Percentiles rank a stretch among this genome's conserved stretches.
Conservation (phyloP, 2,888 invertebrate genomes). For the Charanyca ferruginea region DNA sequence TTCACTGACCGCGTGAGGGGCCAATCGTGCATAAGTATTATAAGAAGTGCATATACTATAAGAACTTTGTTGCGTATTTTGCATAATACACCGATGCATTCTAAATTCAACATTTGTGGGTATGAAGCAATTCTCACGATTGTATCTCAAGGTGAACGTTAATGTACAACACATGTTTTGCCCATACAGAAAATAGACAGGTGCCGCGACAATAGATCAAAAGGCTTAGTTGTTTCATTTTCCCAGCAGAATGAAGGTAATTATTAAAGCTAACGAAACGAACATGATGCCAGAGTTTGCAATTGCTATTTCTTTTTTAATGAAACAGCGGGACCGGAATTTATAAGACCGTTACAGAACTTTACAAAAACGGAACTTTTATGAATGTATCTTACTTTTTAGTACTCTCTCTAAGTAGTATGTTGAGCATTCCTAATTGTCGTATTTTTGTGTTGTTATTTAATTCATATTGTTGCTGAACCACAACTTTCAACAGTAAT, state of each 20-base stretch:
- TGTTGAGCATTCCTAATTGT: conserved; percentile 6
- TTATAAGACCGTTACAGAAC: conserved; percentile 58
- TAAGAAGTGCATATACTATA: no score
- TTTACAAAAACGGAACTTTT: conserved; percentile 33
- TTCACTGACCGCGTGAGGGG: conserved; percentile 52
- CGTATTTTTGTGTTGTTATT: neutral
- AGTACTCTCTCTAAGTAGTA: conserved; percentile 7
- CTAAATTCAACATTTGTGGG: conserved; percentile 32
- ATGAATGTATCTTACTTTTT: conserved; percentile 20
- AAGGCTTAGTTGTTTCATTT: conserved; percentile 43
- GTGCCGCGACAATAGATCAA: conserved; percentile 46
- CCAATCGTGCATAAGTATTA: conserved; percentile 46
- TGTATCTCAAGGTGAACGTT: conserved; percentile 56
- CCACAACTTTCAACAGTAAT: neutral
- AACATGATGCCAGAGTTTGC: conserved; percentile 49
- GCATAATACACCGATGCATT: conserved; percentile 35
- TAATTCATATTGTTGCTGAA: neutral
- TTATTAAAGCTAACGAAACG: conserved; percentile 57
- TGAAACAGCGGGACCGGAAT: conserved; percentile 47
- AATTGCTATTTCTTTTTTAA: conserved; percentile 57
- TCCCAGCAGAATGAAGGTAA: conserved; percentile 65
- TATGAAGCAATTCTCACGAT: conserved; percentile 59
- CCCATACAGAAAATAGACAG: conserved; percentile 44
- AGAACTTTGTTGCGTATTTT: conserved; percentile 43
- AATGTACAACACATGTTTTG: conserved; percentile 57